These are phyloP conservation scores for Zaprionus vittiger DNA, from an alignment of 1,140 invertebrate genomes.

Conservation along the genomic window DNA sequence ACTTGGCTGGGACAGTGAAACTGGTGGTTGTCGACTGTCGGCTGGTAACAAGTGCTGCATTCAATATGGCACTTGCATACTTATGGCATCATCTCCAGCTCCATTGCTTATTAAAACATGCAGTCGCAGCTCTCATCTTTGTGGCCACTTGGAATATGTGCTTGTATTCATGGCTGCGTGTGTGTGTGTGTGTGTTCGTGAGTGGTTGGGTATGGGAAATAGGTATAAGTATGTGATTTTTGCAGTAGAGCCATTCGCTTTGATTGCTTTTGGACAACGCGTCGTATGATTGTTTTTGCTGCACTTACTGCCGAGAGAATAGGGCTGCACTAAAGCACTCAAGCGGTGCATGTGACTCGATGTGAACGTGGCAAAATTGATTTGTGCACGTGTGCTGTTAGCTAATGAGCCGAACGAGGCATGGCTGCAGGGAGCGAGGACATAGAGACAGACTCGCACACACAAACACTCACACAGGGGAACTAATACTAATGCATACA, in stretches of 20 bases:
- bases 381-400: slow-evolving; percentile 76
- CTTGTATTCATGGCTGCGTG: not conserved
- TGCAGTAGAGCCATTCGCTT: slow-evolving; percentile 53
- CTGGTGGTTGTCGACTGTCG: not conserved
- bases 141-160: slow-evolving; percentile 4
- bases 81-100: slow-evolving; percentile 35
- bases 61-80: slow-evolving; percentile 55
- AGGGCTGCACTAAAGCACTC: slow-evolving; percentile 29
- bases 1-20: slow-evolving; percentile 8
- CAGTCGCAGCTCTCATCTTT: slow-evolving; percentile 27
- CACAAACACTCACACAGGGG: not conserved
- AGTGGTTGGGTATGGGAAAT: not conserved
- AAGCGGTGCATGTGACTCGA: slow-evolving; percentile 31
- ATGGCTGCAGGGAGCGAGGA: slow-evolving; percentile 18
- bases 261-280: slow-evolving; percentile 73
- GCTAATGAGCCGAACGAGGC: slow-evolving; percentile 60
- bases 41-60: slow-evolving; percentile 23
- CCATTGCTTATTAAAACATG: slow-evolving; percentile 73
- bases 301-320: slow-evolving; percentile 28
- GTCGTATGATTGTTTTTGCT: slow-evolving; percentile 73
- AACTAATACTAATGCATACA: slow-evolving; percentile 6
- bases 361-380: slow-evolving; percentile 63
- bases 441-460: slow-evolving; percentile 13
- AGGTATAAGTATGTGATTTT: slow-evolving; percentile 42
- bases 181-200: not conserved